Percentiles rank a stretch among this genome's conserved stretches.
Evolutionary conservation across 2,888 invertebrate genomes (phyloP).

Genomic region (Saturnia japonica): DNA sequence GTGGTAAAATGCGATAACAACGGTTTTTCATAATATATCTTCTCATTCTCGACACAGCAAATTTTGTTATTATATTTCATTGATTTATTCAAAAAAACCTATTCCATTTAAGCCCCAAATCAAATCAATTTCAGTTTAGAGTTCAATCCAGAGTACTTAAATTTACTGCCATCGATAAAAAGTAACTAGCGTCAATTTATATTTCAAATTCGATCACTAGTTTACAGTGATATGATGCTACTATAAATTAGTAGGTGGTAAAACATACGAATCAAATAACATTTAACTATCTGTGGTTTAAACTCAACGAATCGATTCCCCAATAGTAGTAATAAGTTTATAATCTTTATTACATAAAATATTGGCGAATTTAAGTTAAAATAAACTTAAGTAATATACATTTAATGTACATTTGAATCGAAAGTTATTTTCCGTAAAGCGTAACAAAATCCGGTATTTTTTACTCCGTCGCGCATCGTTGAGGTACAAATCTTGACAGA

Average conservation of each 20-base stretch:
- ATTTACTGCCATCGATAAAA: background rate
- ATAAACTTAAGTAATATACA: background rate
- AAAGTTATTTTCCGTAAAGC: background rate
- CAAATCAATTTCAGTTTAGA: background rate
- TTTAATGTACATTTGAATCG: background rate
- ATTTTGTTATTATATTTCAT: background rate
- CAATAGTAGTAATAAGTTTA: background rate
- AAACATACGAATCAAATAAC: too few species aligned
- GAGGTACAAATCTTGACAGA: constrained; percentile 37
- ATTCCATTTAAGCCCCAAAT: background rate
- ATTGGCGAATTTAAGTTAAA: background rate
- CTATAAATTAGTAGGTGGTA: too few species aligned
- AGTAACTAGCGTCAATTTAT: background rate
- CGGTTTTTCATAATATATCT: constrained; percentile 37
- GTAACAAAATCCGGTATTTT: background rate
- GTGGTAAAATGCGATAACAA: constrained; percentile 45
- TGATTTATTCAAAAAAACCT: background rate
- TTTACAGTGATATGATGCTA: too few species aligned
- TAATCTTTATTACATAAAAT: background rate
- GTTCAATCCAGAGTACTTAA: background rate
- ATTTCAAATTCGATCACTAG: too few species aligned
- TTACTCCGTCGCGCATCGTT: background rate
- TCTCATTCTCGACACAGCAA: constrained; percentile 1
- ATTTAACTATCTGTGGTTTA: background rate
- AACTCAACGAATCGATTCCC: background rate